These are phyloP conservation scores for Zaprionus bogoriensis DNA, from an alignment of 2,888 invertebrate species.

Conservation along the genomic window DNA sequence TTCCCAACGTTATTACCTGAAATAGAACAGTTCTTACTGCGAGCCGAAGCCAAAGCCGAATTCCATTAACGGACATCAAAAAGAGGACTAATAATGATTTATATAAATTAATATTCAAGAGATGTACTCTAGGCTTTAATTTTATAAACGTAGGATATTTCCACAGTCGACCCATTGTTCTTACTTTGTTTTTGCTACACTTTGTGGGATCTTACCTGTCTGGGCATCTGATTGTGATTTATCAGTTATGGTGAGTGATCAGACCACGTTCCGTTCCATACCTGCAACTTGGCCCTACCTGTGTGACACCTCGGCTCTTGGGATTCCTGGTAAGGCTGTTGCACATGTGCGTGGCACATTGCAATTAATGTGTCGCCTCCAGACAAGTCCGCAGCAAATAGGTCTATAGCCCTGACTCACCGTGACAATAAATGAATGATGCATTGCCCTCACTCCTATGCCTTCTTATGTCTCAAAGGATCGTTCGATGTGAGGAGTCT, in stretches of 20 bases:
- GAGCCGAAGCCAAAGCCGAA: not conserved
- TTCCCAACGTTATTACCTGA: no score
- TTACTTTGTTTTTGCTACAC: slow-evolving; percentile 13
- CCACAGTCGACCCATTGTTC: not conserved
- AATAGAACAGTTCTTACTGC: not conserved
- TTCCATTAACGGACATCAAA: not conserved
- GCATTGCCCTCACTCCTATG: slow-evolving; percentile 16
- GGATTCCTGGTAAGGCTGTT: slow-evolving; percentile 43
- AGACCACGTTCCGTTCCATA: slow-evolving; percentile 7
- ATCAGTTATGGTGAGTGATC: slow-evolving; percentile 16
- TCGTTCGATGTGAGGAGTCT: not conserved
- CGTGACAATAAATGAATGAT: slow-evolving; percentile 9
- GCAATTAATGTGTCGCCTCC: slow-evolving; percentile 34
- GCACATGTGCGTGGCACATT: slow-evolving; percentile 25
- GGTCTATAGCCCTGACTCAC: slow-evolving; percentile 5
- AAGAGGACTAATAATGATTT: not conserved
- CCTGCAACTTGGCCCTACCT: slow-evolving; percentile 41
- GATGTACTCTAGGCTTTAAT: not conserved
- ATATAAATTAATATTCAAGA: not conserved
- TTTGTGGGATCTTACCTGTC: slow-evolving; percentile 37
- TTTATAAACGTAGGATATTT: not conserved
- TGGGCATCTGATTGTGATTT: slow-evolving; percentile 26
- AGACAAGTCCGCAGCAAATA: slow-evolving; percentile 3
- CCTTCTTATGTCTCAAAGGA: slow-evolving; percentile 50
- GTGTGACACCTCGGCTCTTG: slow-evolving; percentile 48